phyloP scores from a whole-genome alignment of 2,888 invertebrate species.

The Ernsta delagoae region DNA sequence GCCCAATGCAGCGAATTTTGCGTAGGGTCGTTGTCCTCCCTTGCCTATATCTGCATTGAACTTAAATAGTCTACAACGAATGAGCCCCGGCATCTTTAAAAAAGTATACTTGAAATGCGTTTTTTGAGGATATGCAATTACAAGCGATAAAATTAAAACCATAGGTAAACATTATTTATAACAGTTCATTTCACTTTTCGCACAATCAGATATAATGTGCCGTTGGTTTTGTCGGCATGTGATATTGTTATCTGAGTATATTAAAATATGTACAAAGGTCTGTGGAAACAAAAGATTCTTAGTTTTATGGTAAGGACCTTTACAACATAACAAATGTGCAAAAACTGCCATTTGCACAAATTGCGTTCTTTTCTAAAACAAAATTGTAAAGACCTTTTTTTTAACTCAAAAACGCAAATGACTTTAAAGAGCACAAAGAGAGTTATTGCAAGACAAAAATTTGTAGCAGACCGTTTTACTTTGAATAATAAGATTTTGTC shows the following conservation, averaged over 20 bases:
- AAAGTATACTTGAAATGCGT: constrained; percentile 38
- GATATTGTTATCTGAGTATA: constrained; percentile 45
- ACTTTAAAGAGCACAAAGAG: constrained; percentile 47
- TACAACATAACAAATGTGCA: constrained; percentile 49
- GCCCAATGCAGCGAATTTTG: constrained; percentile 86
- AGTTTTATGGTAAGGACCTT: constrained; percentile 55
- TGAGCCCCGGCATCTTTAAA: constrained; percentile 56
- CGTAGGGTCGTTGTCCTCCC: constrained; percentile 82
- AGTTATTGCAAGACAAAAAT: constrained; percentile 44
- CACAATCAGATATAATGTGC: constrained; percentile 51
- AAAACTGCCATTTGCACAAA: constrained; percentile 76
- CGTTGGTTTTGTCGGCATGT: constrained; percentile 61
- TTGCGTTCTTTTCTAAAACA: constrained; percentile 60
- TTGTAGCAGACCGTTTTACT: constrained; percentile 14
- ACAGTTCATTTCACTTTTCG: constrained; percentile 57
- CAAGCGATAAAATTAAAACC: not conserved
- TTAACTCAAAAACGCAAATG: constrained; percentile 39
- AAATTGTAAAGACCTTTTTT: constrained; percentile 48
- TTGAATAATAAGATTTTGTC: not conserved
- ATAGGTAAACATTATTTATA: constrained; percentile 30
- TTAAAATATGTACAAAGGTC: constrained; percentile 51
- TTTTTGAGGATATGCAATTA: not conserved
- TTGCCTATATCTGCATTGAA: constrained; percentile 48
- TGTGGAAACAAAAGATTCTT: constrained; percentile 54
- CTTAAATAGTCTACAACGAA: constrained; percentile 41